These are phyloP conservation scores for Siniperca knerii DNA, from an alignment of 2,113 vertebrate genomes.

Conservation along the genomic window DNA sequence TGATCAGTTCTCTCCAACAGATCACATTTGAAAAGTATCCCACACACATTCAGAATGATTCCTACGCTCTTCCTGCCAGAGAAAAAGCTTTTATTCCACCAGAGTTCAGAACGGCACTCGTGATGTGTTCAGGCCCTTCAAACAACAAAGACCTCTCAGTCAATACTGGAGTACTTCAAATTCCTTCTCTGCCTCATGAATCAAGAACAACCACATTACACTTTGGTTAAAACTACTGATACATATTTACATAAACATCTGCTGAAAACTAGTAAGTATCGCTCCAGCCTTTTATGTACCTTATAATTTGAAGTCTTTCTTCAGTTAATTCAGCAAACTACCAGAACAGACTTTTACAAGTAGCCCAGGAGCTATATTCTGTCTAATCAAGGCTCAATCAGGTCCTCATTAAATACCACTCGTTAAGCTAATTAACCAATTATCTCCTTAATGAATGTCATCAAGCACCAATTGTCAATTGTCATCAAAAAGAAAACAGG, in stretches of 20 bases:
- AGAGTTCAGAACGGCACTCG: slow-evolving; percentile 31
- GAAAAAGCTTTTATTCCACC: slow-evolving; percentile 40
- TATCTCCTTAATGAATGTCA: slow-evolving; percentile 43
- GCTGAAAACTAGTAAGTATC: background rate
- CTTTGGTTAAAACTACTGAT: background rate
- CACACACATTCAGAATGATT: slow-evolving; percentile 57
- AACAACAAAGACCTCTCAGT: slow-evolving; percentile 41
- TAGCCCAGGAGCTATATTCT: background rate
- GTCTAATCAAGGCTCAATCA: slow-evolving; percentile 35
- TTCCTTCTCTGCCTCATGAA: slow-evolving; percentile 26
- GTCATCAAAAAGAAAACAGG: slow-evolving; percentile 25
- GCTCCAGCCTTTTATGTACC: background rate
- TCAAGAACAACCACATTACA: background rate
- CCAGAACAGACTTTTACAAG: slow-evolving; percentile 6
- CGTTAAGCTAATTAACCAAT: slow-evolving; percentile 52
- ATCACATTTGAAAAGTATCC: slow-evolving; percentile 26
- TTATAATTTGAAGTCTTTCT: background rate
- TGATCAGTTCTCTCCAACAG: background rate
- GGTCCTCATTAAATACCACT: slow-evolving; percentile 36
- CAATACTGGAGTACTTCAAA: slow-evolving; percentile 9
- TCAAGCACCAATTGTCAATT: slow-evolving; percentile 38
- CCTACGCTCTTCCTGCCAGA: slow-evolving; percentile 43
- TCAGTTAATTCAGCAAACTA: background rate
- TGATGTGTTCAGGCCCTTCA: slow-evolving; percentile 40
- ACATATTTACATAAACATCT: background rate